Base-by-base conservation (phyloP, 2,113 vertebrate species). In the Grammomys dolichurus region DNA sequence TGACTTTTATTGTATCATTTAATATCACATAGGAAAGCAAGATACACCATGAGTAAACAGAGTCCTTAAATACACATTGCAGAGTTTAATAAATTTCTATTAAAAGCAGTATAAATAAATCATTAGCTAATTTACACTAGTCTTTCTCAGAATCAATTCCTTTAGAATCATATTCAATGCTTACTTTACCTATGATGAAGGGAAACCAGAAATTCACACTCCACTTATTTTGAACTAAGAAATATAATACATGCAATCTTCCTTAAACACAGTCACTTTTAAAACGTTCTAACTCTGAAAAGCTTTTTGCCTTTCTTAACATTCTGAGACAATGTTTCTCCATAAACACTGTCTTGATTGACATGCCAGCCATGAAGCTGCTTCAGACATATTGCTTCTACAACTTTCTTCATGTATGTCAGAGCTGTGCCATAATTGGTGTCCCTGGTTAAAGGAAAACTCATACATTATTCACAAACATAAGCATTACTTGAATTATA, bases 401-500 rank as follows among this genome's bases (percentile, higher is more conserved):
- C 33, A 10, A 24, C 24, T 46, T 80, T 31, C 11, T 51, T 70
- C 1, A 9, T 26, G 7, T 19, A 19, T 17, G 26, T 58, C 51
- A 77, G 16, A 12, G 3, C 11, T 12, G 3, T 12, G 31, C 8
- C 22, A 54, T 36, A 73, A 84, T 67, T n/a, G 5, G 67, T 54
- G 56, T 48, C 3, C 9, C 54, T 54, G 3, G 1, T 17, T 65
- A 93, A 56, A 85, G 77, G 33, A 82, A 81, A 77, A 69, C n/a
- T 26, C 3, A 33, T 51, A 1, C 33, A 43, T 31, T 63, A 40
- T 9, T 46, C 75, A 26, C 31, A 19, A 95, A 82, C 36, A 24
- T 91, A 94, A 97, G 8, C 31, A 86, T 33, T 90, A 2, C 28
- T 90, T 85, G 7, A 17, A 43, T 67, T 90, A 90, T 33, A 96